phyloP scores from a whole-genome alignment of 2,797 vertebrate genomes.

The Prionace glauca region DNA sequence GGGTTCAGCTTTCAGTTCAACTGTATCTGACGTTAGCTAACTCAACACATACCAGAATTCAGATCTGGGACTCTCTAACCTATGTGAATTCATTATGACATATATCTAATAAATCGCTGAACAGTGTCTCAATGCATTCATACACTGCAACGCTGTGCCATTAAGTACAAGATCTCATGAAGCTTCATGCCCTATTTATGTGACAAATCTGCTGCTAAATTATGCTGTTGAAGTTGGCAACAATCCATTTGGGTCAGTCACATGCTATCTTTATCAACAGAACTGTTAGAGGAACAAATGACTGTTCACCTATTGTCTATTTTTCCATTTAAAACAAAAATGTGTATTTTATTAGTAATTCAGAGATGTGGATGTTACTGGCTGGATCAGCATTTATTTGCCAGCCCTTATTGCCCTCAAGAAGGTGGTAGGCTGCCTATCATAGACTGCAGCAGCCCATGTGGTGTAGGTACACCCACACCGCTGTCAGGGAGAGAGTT shows the following conservation, averaged over 20 bases:
- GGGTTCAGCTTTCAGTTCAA: neutral
- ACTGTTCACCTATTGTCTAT: neutral
- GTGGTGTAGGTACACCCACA: too few relatives aligned
- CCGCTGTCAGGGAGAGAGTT: too few relatives aligned
- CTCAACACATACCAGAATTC: neutral
- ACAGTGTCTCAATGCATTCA: neutral
- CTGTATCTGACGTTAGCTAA: neutral
- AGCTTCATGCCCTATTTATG: neutral
- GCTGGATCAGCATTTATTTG: too few relatives aligned
- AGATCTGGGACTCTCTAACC: neutral
- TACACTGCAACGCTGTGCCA: neutral
- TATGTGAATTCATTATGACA: neutral
- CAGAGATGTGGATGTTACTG: too few relatives aligned
- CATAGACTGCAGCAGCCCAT: too few relatives aligned
- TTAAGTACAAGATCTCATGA: neutral
- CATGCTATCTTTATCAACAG: neutral
- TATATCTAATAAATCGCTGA: neutral
- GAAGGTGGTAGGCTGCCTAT: too few relatives aligned
- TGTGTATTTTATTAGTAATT: neutral
- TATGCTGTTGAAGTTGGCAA: neutral
- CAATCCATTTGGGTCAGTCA: neutral
- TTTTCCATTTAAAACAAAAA: neutral
- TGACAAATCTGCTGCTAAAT: neutral
- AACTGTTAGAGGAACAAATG: neutral
- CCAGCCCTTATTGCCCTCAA: too few relatives aligned